Evolutionary conservation across 2,113 vertebrate species (phyloP).

Genomic region (Myotis lucifugus): DNA sequence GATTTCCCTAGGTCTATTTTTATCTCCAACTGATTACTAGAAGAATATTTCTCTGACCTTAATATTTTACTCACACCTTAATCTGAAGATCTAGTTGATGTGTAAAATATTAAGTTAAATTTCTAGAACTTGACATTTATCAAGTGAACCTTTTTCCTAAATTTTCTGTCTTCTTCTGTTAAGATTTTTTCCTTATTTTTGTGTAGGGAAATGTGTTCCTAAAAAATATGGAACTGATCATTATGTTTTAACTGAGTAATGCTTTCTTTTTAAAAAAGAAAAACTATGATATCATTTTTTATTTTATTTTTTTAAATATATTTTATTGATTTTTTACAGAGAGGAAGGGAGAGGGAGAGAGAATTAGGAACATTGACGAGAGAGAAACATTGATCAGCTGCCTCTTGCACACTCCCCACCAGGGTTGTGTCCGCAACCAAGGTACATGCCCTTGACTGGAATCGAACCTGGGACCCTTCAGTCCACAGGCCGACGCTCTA

Average conservation of each 20-base stretch:
- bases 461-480: too few species aligned
- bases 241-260: background rate
- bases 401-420: too few species aligned
- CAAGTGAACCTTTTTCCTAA: background rate
- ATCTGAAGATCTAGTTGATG: background rate
- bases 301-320: too few species aligned
- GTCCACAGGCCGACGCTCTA: too few species aligned
- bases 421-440: too few species aligned
- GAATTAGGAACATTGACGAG: too few species aligned
- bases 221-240: background rate
- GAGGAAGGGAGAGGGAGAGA: too few species aligned
- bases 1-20: background rate
- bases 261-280: background rate
- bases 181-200: background rate
- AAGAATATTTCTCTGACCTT: background rate
- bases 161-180: background rate
- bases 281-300: background rate
- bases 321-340: too few species aligned
- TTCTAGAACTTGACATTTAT: background rate
- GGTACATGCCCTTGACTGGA: too few species aligned
- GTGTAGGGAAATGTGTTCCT: background rate
- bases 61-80: background rate
- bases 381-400: too few species aligned
- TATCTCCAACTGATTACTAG: background rate
- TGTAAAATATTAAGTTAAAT: background rate